Conservation (phyloP, 2,888 invertebrate species). For the Dascillus cervinus region DNA sequence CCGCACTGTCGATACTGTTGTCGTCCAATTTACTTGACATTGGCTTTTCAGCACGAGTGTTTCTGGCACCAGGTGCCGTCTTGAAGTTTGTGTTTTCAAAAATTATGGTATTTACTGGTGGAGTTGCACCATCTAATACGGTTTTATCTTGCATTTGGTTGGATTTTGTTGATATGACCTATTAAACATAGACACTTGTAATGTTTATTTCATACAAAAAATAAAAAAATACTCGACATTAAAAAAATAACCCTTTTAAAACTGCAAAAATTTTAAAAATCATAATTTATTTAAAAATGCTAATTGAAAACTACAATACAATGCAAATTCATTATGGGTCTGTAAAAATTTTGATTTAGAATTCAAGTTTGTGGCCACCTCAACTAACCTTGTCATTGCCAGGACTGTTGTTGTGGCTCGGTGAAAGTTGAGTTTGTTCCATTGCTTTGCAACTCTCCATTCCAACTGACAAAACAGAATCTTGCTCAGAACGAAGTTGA, state of each 20-base stretch:
- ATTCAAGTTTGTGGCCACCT: not conserved
- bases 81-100: conserved; percentile 90
- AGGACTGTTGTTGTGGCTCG: conserved; percentile 48
- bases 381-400: conserved; percentile 30
- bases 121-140: conserved; percentile 65
- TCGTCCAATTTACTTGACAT: conserved; percentile 51
- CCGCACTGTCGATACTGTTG: conserved; percentile 35
- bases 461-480: conserved; percentile 29
- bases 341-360: no score
- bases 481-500: conserved; percentile 49
- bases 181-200: no score
- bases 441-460: conserved; percentile 35
- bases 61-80: conserved; percentile 55
- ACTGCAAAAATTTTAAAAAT: no score
- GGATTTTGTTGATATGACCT: conserved; percentile 24
- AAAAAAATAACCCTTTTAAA: no score
- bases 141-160: conserved; percentile 40
- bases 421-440: conserved; percentile 33
- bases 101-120: conserved; percentile 80
- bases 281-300: no score
- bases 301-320: no score
- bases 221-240: no score
- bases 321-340: no score
- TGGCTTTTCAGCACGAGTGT: conserved; percentile 51
- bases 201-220: no score